These are phyloP conservation scores for Clostera curtula DNA, from an alignment of 2,888 invertebrate genomes.

Conservation along the genomic window DNA sequence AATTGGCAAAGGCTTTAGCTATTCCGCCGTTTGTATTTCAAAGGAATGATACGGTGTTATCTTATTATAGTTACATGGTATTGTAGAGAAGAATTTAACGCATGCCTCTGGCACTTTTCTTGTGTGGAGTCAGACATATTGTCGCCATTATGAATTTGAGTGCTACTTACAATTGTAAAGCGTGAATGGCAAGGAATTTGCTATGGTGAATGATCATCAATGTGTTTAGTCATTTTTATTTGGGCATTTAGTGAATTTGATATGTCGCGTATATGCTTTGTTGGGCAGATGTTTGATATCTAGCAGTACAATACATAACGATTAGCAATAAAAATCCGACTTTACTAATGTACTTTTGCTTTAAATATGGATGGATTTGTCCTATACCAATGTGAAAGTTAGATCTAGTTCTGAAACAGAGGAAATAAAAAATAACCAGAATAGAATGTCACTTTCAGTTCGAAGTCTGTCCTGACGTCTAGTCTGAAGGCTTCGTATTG, in stretches of 20 bases:
- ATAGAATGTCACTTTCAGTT: no score
- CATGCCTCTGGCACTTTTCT: constrained; percentile 48
- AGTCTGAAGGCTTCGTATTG: no score
- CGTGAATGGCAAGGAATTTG: constrained; percentile 46
- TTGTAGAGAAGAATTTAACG: constrained; percentile 54
- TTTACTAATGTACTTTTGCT: no score
- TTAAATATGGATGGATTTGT: no score
- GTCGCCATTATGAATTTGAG: constrained; percentile 36
- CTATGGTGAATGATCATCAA: constrained; percentile 52
- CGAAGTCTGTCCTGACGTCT: no score
- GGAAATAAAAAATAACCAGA: no score
- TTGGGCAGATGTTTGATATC: constrained; percentile 23
- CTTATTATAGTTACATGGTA: constrained; percentile 51
- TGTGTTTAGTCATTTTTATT: constrained; percentile 32
- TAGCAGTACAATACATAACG: no score
- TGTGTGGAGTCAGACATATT: constrained; percentile 43
- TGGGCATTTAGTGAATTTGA: constrained; percentile 28
- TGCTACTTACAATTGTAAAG: constrained; percentile 45
- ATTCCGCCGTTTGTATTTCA: constrained; percentile 20
- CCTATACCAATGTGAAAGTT: no score
- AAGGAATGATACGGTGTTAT: constrained; percentile 44
- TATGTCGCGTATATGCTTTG: constrained; percentile 16
- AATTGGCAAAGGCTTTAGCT: constrained; percentile 18
- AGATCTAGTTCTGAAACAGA: no score
- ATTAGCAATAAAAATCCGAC: no score